A percentile compares a stretch with the other conserved stretches of the same genome.
These are phyloP conservation scores for Helicoverpa assulta DNA, from an alignment of 2,888 invertebrate species.

Conservation along the genomic window DNA sequence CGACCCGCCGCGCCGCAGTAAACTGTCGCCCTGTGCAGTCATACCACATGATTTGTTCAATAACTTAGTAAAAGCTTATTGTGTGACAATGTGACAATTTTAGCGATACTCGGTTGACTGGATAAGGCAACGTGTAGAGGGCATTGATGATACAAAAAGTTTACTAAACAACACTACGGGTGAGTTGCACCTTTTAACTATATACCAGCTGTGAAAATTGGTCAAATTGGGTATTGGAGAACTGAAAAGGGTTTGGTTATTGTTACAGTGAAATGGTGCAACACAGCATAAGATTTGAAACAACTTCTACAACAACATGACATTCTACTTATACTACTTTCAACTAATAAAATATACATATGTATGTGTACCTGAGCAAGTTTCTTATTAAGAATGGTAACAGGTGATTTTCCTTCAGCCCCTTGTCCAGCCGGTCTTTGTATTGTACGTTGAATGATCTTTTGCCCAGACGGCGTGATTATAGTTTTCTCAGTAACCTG, in stretches of 20 bases:
- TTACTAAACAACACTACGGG: slow-evolving; percentile 13
- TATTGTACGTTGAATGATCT: slow-evolving; percentile 88
- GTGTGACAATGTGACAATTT: background rate
- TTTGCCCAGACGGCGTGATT: slow-evolving; percentile 89
- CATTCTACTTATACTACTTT: slow-evolving; percentile 16
- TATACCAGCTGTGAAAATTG: no score
- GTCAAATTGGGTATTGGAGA: no score
- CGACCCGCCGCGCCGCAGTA: slow-evolving; percentile 80
- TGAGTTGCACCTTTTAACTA: no score
- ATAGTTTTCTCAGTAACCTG: slow-evolving; percentile 88
- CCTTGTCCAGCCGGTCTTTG: slow-evolving; percentile 75
- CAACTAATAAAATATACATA: background rate
- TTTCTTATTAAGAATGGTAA: slow-evolving; percentile 85
- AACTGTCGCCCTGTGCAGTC: slow-evolving; percentile 80
- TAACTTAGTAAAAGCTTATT: slow-evolving; percentile 22
- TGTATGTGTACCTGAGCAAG: slow-evolving; percentile 78
- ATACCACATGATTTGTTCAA: slow-evolving; percentile 7
- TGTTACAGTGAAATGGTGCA: no score
- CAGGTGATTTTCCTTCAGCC: slow-evolving; percentile 79
- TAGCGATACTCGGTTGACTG: slow-evolving; percentile 27
- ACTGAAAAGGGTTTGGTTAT: no score
- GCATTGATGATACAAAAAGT: slow-evolving; percentile 20
- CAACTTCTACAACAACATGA: slow-evolving; percentile 12
- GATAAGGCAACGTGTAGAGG: slow-evolving; percentile 49
- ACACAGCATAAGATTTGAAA: no score